Percentiles rank a stretch among this genome's conserved stretches.
Conservation (phyloP, 2,797 vertebrate genomes). For the Momotus momota region DNA sequence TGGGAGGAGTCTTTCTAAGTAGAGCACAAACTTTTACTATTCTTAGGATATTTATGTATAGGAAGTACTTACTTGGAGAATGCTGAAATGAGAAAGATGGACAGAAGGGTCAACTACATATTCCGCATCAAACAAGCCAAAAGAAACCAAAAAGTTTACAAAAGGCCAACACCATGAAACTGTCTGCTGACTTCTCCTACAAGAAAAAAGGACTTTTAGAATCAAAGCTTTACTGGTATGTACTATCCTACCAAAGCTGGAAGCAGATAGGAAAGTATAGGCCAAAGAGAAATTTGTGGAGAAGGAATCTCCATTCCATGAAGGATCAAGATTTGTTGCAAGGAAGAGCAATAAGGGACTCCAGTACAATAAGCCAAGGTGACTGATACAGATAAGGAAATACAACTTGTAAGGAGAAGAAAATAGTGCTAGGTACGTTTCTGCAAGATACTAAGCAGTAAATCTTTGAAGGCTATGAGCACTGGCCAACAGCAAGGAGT, state of each 20-base stretch:
- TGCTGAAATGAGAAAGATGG: not conserved
- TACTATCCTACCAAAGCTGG: not conserved
- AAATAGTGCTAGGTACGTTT: not conserved
- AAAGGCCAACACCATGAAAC: not conserved
- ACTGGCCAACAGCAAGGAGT: not conserved
- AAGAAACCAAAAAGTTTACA: not conserved
- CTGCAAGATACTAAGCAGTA: not conserved
- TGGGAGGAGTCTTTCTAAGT: not conserved
- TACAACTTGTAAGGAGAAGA: not conserved
- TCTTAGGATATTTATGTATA: not conserved
- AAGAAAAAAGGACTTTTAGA: not conserved
- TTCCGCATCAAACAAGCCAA: not conserved
- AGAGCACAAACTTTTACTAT: not conserved
- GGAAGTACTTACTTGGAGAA: not conserved
- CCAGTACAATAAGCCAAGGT: not conserved
- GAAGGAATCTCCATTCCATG: rapidly evolving
- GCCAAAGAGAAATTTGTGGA: not conserved
- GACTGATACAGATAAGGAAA: too few relatives aligned
- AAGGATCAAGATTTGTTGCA: not conserved
- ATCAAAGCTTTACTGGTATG: not conserved
- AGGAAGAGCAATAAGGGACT: not conserved
- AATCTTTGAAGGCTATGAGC: not conserved
- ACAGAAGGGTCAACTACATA: not conserved
- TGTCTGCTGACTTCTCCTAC: not conserved
- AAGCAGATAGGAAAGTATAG: not conserved